Evolutionary conservation across 2,888 invertebrate genomes (phyloP), one percentile per base, ranked within the genome.

Genomic region (Ormia ochracea): DNA sequence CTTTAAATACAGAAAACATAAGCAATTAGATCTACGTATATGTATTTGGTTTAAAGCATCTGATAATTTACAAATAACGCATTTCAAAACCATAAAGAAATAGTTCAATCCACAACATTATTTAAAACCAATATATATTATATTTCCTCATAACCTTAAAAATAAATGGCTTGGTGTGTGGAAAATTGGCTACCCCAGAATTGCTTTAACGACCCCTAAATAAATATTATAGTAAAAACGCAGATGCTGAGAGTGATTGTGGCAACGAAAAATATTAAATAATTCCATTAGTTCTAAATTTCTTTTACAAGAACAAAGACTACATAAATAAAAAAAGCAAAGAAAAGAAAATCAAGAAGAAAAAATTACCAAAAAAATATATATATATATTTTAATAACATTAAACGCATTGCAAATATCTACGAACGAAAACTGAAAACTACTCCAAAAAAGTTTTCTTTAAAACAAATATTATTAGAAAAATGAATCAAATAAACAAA

Each of bases 231-330:
- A 38, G 52, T n/a, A 12, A 23, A 69, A 54, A 63, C 74, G 43
- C 78, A 65, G 75, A 78, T 77, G 75, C 68, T 58, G 63, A 41
- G 17, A 50, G 48, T 43, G 72, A 38, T 78, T 78, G 73, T 50
- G 50, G 41, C 43, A 81, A 80, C 36, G 70, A 76, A 79, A 83
- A 84, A 84, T 84, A 85, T 85, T 82, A 86, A 84, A 87, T 88
- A 87, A 88, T 87, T 87, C 87, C 87, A 87, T 88, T 87, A 87
- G 87, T 86, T 85, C 61, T 52, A 85, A 87, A 87, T 87, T 88
- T 87, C 85, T 88, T 87, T 88, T 86, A 83, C 86, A 87, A 87
- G 87, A 86, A 86, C 87, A 87, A 85, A 88, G 86, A 87, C 84
- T 84, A 88, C 87, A 87, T 85, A 87, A 81, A n/a, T n/a, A n/a